Percentiles rank a stretch among this genome's conserved stretches.
Evolutionary conservation across 2,113 vertebrate species (phyloP).

Genomic region (Tringa solitaria): DNA sequence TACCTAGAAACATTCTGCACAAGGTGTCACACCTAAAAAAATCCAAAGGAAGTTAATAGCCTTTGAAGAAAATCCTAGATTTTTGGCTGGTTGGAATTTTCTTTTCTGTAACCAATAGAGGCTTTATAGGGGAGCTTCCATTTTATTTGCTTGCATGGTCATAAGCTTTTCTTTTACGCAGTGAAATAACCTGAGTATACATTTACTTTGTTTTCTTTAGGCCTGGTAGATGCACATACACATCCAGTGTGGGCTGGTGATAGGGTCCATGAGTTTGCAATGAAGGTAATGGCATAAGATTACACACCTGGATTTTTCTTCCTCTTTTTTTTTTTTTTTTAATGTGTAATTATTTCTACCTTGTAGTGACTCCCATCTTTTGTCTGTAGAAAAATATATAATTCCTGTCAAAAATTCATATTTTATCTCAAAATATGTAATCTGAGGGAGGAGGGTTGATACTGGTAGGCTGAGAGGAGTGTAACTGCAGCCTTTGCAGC

Average conservation of each 20-base stretch:
- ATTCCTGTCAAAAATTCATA: background rate
- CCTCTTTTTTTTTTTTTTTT: background rate
- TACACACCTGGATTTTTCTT: background rate
- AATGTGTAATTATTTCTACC: background rate
- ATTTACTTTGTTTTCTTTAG: constrained; percentile 73
- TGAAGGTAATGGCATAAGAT: constrained; percentile 85
- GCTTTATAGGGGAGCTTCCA: background rate
- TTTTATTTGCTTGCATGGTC: background rate
- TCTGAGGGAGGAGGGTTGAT: background rate
- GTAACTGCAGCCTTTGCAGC: background rate
- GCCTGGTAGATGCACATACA: constrained; percentile 93
- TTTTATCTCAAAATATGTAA: too few relatives aligned
- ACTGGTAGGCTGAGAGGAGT: background rate
- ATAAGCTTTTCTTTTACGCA: background rate
- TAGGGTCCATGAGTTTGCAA: constrained; percentile 94
- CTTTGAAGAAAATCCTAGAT: background rate
- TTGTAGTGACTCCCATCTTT: background rate
- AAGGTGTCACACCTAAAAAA: background rate
- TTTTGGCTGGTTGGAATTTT: background rate
- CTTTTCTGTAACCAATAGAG: background rate
- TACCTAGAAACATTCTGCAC: background rate
- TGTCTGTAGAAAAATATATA: background rate
- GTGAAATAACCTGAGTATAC: background rate
- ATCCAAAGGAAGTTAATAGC: background rate
- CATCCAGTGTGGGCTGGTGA: constrained; percentile 98